Base-by-base conservation (phyloP, 2,888 invertebrate genomes). In the Orthonevra nobilis region DNA sequence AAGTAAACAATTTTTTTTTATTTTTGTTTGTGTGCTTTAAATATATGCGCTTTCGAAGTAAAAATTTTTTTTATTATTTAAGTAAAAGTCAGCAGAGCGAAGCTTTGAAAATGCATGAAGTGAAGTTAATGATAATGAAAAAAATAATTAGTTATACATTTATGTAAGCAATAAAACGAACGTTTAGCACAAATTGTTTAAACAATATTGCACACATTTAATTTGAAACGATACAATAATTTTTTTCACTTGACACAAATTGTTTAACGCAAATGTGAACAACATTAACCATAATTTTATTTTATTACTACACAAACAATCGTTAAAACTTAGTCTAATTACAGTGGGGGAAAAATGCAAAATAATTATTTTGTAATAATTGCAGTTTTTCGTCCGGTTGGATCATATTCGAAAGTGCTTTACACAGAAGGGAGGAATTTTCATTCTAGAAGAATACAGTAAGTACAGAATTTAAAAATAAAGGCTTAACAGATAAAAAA, bases 401-500 rank as follows among this genome's bases (percentile, higher is more conserved):
- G 96, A 97, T 91, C 98, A 98, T 91, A 99, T 99, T 90, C 94
- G 98, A 90, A 99, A 99, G 91, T 99, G 99, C 92, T 99, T 98
- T 91, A 98, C 99, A 79, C 97, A 97, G 90, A 98, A 98, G 90
- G 99, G 98, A 89, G 98, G 97, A 89, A 96, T 99, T 90, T 99
- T 99, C 92, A 95, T 99, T 88, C 92, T 99, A 90, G 99, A 99
- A 92, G 99, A 99, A 94, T 99, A 95, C 91, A 99, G 99, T 99
- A 92, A 97, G 98, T 95, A 82, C n/a, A n/a, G n/a, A n/a, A n/a
- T n/a, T n/a, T n/a, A n/a, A n/a, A n/a, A n/a, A n/a, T n/a, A n/a
- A n/a, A n/a, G n/a, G n/a, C n/a, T n/a, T n/a, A n/a, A n/a, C n/a
- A n/a, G n/a, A n/a, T n/a, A n/a, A n/a, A n/a, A n/a, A n/a, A n/a